Base-by-base conservation (phyloP, 2,888 invertebrate species). In the Eremobia ochroleuca region DNA sequence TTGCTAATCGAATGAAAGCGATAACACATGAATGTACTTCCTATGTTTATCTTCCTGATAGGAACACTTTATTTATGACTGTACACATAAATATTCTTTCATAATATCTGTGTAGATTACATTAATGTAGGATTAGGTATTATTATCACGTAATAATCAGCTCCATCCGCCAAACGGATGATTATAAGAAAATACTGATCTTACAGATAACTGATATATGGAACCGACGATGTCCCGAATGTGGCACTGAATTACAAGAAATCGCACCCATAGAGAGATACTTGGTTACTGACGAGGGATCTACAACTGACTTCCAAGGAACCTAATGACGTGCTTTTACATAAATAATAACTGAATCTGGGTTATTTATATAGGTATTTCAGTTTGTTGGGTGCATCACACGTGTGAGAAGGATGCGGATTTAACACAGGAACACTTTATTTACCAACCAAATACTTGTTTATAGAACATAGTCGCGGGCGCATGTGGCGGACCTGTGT, bases 361-460 rank as follows among this genome's bases (percentile, higher is more conserved):
- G 37, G 77, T 77, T 80, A 77, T 67, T 83, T 83, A 75, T 69
- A 55, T 34, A 46, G 9, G 43, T 9, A 15, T 59, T 76, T 79
- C 59, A 73, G 85, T 84, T 87, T 73, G 61, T 34, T 76, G 65
- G 83, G 28, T 82, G 77, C 78, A 83, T 80, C 68, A 83, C 80
- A 76, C 55, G 64, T 79, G 85, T 69, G 79, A 79, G 73, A 61
- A 83, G 77, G 85, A 86, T 85, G 68, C 62, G 85, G 87, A 77
- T 80, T 69, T 71, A 31, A 52, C 58, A 65, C 61, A 77, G 68
- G 76, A 81, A 69, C 61, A n/a, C 28, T 58, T 77, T 83, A 58
- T 85, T 83, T 74, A 84, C 76, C 58, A 21, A 79, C 66, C 72
- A 55, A 46, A 62, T 73, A n/a, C 61, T 55, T 72, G 75, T 84